Evolutionary conservation across 2,797 vertebrate species (phyloP).

Genomic region (Malurus leucopterus): DNA sequence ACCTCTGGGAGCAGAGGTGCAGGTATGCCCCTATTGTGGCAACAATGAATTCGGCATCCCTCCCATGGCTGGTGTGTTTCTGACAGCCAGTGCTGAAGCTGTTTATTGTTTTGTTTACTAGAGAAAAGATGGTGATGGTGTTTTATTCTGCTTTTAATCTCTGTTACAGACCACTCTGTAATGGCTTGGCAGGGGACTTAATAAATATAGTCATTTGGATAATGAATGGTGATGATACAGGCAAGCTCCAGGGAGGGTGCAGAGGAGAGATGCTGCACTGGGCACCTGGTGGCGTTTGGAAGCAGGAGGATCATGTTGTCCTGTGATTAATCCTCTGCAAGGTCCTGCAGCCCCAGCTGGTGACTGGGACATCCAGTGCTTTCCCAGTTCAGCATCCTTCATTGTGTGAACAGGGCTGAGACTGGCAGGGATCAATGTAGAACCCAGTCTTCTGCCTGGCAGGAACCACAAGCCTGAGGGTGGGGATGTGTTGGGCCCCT

Average conservation of each 20-base stretch:
- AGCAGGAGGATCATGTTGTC: background rate
- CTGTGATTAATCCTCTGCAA: accelerated
- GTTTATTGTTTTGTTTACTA: conserved; percentile 2
- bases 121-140: background rate
- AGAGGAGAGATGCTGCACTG: background rate
- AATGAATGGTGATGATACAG: conserved; percentile 35
- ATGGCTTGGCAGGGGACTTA: conserved; percentile 47
- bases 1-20: background rate
- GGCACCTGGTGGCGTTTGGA: background rate
- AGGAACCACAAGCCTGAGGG: background rate
- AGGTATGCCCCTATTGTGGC: background rate
- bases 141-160: conserved; percentile 55
- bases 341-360: background rate
- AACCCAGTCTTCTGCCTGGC: background rate
- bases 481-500: background rate
- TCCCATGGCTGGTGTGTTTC: background rate
- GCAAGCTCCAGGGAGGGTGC: background rate
- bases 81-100: background rate
- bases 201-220: conserved; percentile 59
- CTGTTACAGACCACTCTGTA: conserved; percentile 44
- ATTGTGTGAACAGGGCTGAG: background rate
- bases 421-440: background rate
- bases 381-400: background rate
- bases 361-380: background rate
- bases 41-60: background rate